Evolutionary conservation across 1,140 invertebrate genomes (phyloP), one percentile per base, ranked within the genome.

Genomic region (Anastatus disparis): DNA sequence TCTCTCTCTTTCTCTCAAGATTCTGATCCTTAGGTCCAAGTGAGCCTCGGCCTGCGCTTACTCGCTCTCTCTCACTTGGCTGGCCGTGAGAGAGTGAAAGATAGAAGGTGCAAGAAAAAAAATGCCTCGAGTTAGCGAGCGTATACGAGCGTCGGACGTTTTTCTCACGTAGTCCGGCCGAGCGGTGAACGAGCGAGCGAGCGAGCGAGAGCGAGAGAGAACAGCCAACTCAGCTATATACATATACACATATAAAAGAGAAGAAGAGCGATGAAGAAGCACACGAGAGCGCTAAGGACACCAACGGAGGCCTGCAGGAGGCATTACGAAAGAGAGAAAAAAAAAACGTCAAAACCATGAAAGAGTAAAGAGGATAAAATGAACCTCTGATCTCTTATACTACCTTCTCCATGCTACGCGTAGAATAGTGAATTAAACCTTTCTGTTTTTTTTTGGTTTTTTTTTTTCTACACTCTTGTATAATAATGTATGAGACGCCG

Each of bases 41-140:
- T n/a, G n/a, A n/a, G n/a, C n/a, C n/a, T n/a, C n/a, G n/a, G n/a
- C n/a, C n/a, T n/a, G n/a, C n/a, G n/a, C n/a, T n/a, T n/a, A n/a
- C n/a, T 38, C 35, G 40, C 82, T 81, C 15, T n/a, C 46, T 17
- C 40, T 59, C 81, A 75, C 40, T 62, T 80, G 75, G 83, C 74
- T 81, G 67, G 38, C 46, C 59, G 42, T 55, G 58, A 83, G 84
- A 64, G 79, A 81, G 82, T 66, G 82, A 81, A 79, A 83, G 85
- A 79, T 86, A 84, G 53, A 61, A 69, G 78, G 83, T 84, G 85
- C 80, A 79, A 83, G 78, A 69, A 70, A 70, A 69, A 69, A 70
- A 70, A 69, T 63, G 59, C 68, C 40, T 55, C 15, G 40, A 70
- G 68, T 55, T 70, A 62, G 68, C 35, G 20, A 63, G 52, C 68